Evolutionary conservation across 2,888 invertebrate species (phyloP), one percentile per base, ranked within the genome.

Genomic region (Stenolophus ochropezus): DNA sequence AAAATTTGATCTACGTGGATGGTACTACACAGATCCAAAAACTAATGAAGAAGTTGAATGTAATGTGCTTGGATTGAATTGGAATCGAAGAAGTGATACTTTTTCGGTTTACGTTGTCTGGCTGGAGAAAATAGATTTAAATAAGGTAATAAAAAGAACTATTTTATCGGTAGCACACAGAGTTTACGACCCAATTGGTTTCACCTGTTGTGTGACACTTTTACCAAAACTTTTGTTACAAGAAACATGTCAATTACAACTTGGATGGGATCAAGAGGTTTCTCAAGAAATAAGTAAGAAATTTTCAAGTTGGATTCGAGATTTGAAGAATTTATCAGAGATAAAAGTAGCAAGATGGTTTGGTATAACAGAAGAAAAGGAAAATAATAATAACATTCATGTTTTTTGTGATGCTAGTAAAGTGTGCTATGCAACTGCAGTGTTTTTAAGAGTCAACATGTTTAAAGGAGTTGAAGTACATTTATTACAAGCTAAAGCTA

Each of bases 401-500:
- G 20, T 65, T 8, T 65, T 65, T 27, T 65, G 65, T 14, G 65
- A 65, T 11, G 65, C 65, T 5, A 65, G 65, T 23, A 21, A 23
- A 11, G 4, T 23, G 11, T 8, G 20, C 5, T 65, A 23, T n/a
- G 65, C 65, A 5, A 14, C 65, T 5, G 65, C 20, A 4, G 25
- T 65, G n/a, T 65, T 65, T 21, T 14, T 65, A 14, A 21, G 65
- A 14, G 18, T 23, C 1, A 21, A 65, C 8, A 65, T 11, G 3
- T 21, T 2, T 5, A 5, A 21, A 75, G 83, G 42, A 14, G 80
- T 5, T 85, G 85, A 85, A 85, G 86, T 4, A 4, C 83, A 84
- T 21, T 82, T 86, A 18, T 8, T 86, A n/a, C 75, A 77, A 20
- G 86, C 86, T 4, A 86, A 85, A 78, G 21, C 85, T n/a, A 84